Base-by-base conservation (phyloP, 1,140 invertebrate species). In the Venturia canescens region DNA sequence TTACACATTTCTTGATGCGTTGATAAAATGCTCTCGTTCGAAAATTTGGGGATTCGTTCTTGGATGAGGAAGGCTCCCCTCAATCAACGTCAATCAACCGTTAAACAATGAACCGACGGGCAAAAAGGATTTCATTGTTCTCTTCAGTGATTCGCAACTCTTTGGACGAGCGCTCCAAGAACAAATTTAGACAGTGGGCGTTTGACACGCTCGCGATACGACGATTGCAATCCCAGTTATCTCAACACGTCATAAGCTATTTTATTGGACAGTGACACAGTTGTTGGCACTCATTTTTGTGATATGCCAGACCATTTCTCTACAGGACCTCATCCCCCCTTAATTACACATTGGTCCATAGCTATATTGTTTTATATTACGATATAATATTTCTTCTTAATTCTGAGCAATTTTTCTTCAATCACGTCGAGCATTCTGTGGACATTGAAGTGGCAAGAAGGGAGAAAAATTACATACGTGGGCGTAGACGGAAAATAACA, bases 61-160 rank as follows among this genome's bases (percentile, higher is more conserved):
- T 48, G 21, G 70, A 38, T 34, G 34, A 16, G 75, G 86, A 69
- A 81, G 81, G 81, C 66, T 77, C 88, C 89, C 89, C 89, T 89
- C 88, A 88, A 89, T 90, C 89, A 90, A 90, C 85, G 88, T 89
- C 89, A 90, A 90, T 90, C 89, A 90, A 83, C 82, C 84, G 89
- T 89, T 90, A 89, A 89, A 90, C 88, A 90, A 89, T 88, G 87
- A 89, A 84, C 80, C 86, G 86, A 75, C 86, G 81, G 81, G 85
- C 87, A 89, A 90, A 89, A 88, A 89, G 89, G 88, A 90, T 90
- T 90, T 90, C 87, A 90, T 90, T 89, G 89, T 90, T 89, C 88
- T 16, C 29, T 31, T 69, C 66, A 21, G 3, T 23, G 60, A 23
- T 63, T 13, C n/a, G 4, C 1, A n/a, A 13, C 26, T 69, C 29